Conservation (phyloP, 2,888 invertebrate genomes). For the Drosophila ustulata region DNA sequence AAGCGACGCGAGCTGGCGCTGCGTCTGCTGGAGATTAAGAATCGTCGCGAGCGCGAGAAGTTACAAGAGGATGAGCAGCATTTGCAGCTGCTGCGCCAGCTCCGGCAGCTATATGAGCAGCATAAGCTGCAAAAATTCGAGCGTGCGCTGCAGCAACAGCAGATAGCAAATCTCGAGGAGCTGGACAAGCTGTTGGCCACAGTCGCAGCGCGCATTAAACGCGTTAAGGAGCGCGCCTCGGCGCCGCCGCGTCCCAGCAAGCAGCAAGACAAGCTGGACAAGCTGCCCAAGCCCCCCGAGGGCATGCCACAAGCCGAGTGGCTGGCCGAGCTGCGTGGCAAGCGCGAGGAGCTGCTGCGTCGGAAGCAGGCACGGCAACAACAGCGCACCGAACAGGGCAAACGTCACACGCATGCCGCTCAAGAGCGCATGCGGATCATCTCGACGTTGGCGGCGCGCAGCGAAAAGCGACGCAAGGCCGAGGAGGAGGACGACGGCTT, state of each 20-base stretch:
- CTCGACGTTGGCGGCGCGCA: constrained; percentile 94
- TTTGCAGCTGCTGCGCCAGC: constrained; percentile 90
- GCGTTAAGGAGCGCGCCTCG: constrained; percentile 86
- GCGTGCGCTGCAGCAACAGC: constrained; percentile 90
- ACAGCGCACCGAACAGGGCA: constrained; percentile 94
- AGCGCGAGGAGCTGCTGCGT: constrained; percentile 87
- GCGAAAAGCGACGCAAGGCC: constrained; percentile 86
- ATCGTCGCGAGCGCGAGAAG: constrained; percentile 94
- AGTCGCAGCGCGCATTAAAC: constrained; percentile 86
- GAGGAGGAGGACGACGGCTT: constrained; percentile 92
- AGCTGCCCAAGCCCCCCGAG: constrained; percentile 81
- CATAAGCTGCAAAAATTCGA: constrained; percentile 91
- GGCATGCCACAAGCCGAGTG: constrained; percentile 80
- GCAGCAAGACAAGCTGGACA: constrained; percentile 68
- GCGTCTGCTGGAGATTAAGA: constrained; percentile 94
- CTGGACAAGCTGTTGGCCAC: constrained; percentile 87
- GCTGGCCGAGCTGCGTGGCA: constrained; percentile 78
- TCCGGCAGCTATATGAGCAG: constrained; percentile 92
- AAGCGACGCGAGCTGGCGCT: constrained; percentile 93
- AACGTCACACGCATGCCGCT: constrained; percentile 95
- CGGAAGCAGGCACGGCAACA: constrained; percentile 91
- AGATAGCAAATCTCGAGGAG: constrained; percentile 91
- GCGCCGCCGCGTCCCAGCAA: constrained; percentile 60
- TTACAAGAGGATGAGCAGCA: constrained; percentile 95
- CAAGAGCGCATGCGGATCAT: constrained; percentile 98